Evolutionary conservation across 2,113 vertebrate species (phyloP).

Genomic region (Gavia stellata): DNA sequence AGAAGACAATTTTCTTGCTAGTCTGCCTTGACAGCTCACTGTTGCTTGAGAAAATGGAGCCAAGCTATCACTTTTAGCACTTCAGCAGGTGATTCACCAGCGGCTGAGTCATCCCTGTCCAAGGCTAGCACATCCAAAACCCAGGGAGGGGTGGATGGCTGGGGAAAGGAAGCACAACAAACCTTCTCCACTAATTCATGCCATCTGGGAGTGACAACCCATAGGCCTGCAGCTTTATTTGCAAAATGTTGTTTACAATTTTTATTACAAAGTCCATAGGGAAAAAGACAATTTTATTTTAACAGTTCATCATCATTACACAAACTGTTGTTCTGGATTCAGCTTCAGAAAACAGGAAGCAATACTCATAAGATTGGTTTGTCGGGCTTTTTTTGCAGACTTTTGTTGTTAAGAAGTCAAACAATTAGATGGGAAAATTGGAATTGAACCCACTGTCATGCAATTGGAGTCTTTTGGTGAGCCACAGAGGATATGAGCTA

Average conservation of each 20-base stretch:
- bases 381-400: background rate
- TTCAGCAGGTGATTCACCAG: constrained; percentile 59
- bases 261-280: constrained; percentile 5
- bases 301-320: constrained; percentile 36
- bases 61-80: background rate
- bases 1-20: background rate
- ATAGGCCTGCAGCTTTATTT: background rate
- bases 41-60: background rate
- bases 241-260: constrained; percentile 20
- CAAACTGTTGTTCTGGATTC: constrained; percentile 9
- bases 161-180: background rate
- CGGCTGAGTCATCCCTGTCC: constrained; percentile 14
- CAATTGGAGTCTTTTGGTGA: background rate
- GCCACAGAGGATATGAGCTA: constrained; percentile 34
- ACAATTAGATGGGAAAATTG: background rate
- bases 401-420: background rate
- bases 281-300: constrained; percentile 31
- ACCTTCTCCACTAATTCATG: constrained; percentile 12
- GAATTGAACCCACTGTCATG: background rate
- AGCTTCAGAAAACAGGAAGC: constrained; percentile 41
- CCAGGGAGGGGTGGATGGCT: background rate
- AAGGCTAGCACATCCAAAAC: background rate
- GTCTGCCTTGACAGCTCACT: background rate
- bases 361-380: background rate
- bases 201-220: constrained; percentile 25